Percentiles rank a stretch among this genome's conserved stretches.
phyloP scores from a whole-genome alignment of 2,113 vertebrate species.

The Brevimyrus niger region DNA sequence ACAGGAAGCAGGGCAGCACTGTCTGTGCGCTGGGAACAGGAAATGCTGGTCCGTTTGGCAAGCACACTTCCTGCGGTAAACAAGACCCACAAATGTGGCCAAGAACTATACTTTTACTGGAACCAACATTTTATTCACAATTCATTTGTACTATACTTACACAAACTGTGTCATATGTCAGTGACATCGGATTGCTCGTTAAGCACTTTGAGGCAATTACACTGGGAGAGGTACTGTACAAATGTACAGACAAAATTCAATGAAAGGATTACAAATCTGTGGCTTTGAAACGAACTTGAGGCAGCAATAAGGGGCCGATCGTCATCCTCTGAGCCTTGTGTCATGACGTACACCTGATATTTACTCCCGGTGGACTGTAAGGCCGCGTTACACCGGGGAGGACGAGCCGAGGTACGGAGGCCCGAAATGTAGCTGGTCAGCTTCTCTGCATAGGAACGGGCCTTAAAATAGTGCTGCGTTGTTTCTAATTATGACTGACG shows the following conservation, averaged over 20 bases:
- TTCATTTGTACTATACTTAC: not conserved
- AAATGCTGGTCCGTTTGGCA: not conserved
- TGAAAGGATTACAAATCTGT: not conserved
- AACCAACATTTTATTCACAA: not conserved
- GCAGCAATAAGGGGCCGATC: not conserved
- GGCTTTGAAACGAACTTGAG: not conserved
- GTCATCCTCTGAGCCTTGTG: not conserved
- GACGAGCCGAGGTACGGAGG: conserved; percentile 29
- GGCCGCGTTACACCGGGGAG: conserved; percentile 25
- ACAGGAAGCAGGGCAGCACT: not conserved
- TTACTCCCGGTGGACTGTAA: conserved; percentile 48
- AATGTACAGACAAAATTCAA: not conserved
- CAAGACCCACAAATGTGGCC: not conserved
- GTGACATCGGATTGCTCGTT: not conserved
- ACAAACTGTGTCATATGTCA: not conserved
- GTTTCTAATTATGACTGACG: conserved; percentile 83
- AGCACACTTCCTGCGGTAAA: not conserved
- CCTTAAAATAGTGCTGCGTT: conserved; percentile 73
- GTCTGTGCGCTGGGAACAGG: not conserved
- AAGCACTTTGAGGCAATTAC: not conserved
- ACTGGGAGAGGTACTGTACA: not conserved
- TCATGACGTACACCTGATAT: conserved; percentile 47
- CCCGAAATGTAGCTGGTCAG: conserved; percentile 46
- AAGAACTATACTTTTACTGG: not conserved
- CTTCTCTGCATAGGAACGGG: conserved; percentile 70